phyloP scores from a whole-genome alignment of 2,888 invertebrate species.

The Scrobipalpa atriplicella region DNA sequence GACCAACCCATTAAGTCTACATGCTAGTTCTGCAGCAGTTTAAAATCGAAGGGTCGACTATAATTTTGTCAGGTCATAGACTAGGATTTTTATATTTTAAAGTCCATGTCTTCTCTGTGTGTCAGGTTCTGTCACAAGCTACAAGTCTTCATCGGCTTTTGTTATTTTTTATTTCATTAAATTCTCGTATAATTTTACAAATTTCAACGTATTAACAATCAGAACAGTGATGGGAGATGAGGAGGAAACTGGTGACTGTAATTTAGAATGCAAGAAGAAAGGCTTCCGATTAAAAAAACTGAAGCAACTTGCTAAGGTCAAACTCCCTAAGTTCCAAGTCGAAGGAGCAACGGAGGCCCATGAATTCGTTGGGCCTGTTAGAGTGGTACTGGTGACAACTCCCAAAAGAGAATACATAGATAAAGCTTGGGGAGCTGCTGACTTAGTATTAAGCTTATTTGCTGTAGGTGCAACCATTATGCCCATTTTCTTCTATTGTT shows the following conservation, averaged over 20 bases:
- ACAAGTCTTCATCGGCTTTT: too few relatives aligned
- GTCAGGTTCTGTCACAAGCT: too few relatives aligned
- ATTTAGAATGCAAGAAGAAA: constrained; percentile 10
- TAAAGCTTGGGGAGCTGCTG: background rate
- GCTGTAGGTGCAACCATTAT: background rate
- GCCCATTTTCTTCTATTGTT: background rate
- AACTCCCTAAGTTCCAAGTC: background rate
- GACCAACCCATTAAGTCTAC: too few relatives aligned
- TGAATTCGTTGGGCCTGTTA: constrained; percentile 12
- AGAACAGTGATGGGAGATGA: background rate
- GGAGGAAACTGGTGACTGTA: background rate
- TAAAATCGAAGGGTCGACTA: too few relatives aligned
- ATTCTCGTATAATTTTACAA: background rate
- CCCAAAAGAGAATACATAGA: background rate
- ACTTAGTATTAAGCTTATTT: background rate
- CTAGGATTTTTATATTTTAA: too few relatives aligned
- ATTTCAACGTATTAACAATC: background rate
- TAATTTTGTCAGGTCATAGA: too few relatives aligned
- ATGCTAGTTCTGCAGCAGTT: too few relatives aligned
- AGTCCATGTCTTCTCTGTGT: too few relatives aligned
- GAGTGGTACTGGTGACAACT: background rate
- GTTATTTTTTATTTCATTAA: background rate
- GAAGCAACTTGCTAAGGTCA: background rate
- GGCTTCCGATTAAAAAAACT: background rate
- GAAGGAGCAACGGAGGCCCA: background rate